Evolutionary conservation across 1,140 invertebrate species (phyloP), one percentile per base, ranked within the genome.

Genomic region (Popillia japonica): DNA sequence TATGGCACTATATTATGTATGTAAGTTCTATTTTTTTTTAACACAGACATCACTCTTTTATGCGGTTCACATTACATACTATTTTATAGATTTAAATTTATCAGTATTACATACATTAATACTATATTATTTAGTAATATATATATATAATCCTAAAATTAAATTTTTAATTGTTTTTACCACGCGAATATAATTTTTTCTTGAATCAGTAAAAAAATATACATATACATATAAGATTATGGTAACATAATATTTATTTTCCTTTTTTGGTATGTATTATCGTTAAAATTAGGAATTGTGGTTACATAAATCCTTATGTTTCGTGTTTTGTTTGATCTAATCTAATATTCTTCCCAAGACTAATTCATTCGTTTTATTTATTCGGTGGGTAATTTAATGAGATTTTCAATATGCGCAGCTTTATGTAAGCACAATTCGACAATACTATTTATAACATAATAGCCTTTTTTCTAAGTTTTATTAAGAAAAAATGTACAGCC

Each of bases 171-270:
- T 34, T 68, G 27, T 34, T 68, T 27, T 68, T 68, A 61, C 17
- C 59, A 61, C n/a, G 59, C 59, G 59, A 61, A 20, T 61, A 61
- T 34, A 68, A 55, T 68, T 68, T 27, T 68, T 22, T 68, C 27
- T 22, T 34, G 4, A 9, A 68, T 10, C 27, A 17, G 61, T 68
- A 68, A 68, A 68, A 68, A 68, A 68, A 68, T 68, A 68, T 68
- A 48, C 44, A 48, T 48, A 48, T 48, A 68, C 61, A 22, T 68
- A 68, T 68, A 11, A 23, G 22, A 68, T 68, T 68, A 68, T 27
- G 61, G 22, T 68, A 68, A 64, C 22, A 34, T 27, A 23, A 68
- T 68, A 68, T 55, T 55, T 55, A 55, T 17, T 17, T 55, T 44
- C 42, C 9, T 68, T 68, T 27, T 68, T 27, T 68, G 7, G 8